These are phyloP conservation scores for Pyrrhura leucotis DNA, from an alignment of 2,797 vertebrate genomes.

Conservation along the genomic window DNA sequence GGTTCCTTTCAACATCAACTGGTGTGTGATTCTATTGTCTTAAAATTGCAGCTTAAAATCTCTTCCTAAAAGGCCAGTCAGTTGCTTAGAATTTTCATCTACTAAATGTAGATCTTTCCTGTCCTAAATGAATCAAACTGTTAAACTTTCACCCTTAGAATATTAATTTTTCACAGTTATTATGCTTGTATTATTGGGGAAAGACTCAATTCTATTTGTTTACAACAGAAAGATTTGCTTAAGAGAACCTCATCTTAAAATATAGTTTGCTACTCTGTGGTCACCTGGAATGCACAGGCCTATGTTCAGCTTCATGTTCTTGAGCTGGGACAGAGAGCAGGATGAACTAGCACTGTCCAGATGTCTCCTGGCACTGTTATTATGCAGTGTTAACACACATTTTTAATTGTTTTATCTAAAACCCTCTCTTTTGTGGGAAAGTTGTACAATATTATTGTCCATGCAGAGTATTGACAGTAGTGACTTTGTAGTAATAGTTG, in stretches of 20 bases:
- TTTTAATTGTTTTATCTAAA: background rate
- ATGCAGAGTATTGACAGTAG: background rate
- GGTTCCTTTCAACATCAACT: background rate
- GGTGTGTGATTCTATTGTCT: background rate
- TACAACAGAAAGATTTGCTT: background rate
- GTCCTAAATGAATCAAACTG: background rate
- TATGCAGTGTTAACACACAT: background rate
- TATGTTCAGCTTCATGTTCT: background rate
- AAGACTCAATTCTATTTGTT: background rate
- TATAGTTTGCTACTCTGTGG: background rate
- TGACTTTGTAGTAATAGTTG: background rate
- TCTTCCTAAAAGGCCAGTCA: background rate
- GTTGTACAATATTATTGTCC: background rate
- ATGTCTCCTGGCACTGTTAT: background rate
- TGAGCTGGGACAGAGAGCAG: background rate
- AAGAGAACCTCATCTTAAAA: background rate
- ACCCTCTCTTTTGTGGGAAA: rapidly evolving
- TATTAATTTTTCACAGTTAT: background rate
- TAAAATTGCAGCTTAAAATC: background rate
- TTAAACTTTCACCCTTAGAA: background rate
- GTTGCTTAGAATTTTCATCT: background rate
- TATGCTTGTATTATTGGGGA: background rate
- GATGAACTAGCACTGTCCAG: background rate
- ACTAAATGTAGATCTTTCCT: background rate
- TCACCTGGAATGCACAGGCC: background rate